phyloP scores from a whole-genome alignment of 2,113 vertebrate species.

The Leptodactylus fuscus region DNA sequence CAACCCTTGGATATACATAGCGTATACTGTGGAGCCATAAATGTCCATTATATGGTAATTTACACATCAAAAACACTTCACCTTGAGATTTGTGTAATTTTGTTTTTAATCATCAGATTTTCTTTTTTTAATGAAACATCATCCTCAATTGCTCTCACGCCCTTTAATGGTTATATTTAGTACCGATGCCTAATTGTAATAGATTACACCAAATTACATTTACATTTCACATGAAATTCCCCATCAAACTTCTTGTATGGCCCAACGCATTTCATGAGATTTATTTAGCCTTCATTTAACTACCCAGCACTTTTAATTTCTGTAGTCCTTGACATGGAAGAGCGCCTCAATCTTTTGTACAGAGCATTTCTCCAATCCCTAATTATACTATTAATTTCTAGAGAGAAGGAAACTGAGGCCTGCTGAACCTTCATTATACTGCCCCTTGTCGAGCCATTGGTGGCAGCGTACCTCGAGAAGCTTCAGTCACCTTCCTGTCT shows the following conservation, averaged over 20 bases:
- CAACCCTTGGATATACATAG: too few species aligned
- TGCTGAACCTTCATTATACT: background rate
- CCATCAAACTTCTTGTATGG: background rate
- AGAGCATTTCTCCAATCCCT: conserved; percentile 3
- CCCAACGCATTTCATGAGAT: conserved; percentile 45
- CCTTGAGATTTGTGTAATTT: conserved; percentile 17
- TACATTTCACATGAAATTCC: conserved; percentile 5
- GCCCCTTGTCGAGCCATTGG: conserved; percentile 10
- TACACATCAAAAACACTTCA: conserved; percentile 8
- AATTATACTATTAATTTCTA: conserved; percentile 52
- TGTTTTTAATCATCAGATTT: background rate
- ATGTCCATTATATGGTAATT: background rate
- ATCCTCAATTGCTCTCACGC: conserved; percentile 5
- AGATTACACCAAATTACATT: conserved; percentile 48
- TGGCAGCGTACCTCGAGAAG: background rate
- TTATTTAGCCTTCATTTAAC: conserved; percentile 56
- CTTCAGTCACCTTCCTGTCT: background rate
- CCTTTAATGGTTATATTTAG: conserved; percentile 41
- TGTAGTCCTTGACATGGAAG: conserved; percentile 48
- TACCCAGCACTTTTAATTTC: conserved; percentile 51
- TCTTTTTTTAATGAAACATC: conserved; percentile 30
- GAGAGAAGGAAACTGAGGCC: background rate
- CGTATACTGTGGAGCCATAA: too few species aligned
- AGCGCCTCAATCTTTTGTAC: conserved; percentile 45
- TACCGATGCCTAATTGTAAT: conserved; percentile 30